A percentile compares a stretch with the other conserved stretches of the same genome.
Evolutionary conservation across 2,888 invertebrate genomes (phyloP).

Genomic region (Melieria crassipennis): DNA sequence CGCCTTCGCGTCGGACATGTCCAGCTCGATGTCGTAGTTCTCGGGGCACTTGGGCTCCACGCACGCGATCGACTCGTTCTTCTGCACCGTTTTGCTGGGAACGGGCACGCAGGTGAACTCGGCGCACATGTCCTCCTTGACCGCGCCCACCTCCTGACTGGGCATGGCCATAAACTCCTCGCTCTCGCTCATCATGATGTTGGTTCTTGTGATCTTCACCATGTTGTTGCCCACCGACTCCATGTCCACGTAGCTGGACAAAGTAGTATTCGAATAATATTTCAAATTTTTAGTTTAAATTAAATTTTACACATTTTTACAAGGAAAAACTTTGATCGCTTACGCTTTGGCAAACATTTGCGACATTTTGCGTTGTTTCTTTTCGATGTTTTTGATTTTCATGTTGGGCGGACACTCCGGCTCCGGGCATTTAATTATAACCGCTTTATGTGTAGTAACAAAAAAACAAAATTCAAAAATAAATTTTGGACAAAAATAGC

Average conservation of each 20-base stretch:
- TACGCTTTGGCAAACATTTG: conserved; percentile 66
- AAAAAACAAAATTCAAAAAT: too few relatives aligned
- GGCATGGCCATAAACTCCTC: conserved; percentile 56
- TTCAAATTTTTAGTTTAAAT: neutral
- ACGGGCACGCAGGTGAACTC: conserved; percentile 63
- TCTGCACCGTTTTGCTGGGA: conserved; percentile 48
- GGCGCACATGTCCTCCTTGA: conserved; percentile 56
- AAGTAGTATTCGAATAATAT: neutral
- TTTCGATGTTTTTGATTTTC: conserved; percentile 64
- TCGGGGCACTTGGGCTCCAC: conserved; percentile 69
- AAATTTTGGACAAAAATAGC: too few relatives aligned
- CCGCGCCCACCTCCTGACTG: conserved; percentile 45
- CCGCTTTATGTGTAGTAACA: conserved; percentile 35
- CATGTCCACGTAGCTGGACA: conserved; percentile 52
- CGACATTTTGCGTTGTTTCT: conserved; percentile 62
- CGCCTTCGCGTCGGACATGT: conserved; percentile 59
- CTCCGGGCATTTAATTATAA: conserved; percentile 64
- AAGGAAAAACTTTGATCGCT: conserved; percentile 13
- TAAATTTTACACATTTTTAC: neutral
- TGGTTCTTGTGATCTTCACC: conserved; percentile 54
- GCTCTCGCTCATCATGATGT: conserved; percentile 52
- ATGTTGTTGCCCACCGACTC: conserved; percentile 55
- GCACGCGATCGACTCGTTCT: conserved; percentile 54
- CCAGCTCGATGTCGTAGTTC: conserved; percentile 70
- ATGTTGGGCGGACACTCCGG: conserved; percentile 68